Evolutionary conservation across 2,113 vertebrate species (phyloP), one percentile per base, ranked within the genome.

Genomic region (Pelvicachromis taeniatus): DNA sequence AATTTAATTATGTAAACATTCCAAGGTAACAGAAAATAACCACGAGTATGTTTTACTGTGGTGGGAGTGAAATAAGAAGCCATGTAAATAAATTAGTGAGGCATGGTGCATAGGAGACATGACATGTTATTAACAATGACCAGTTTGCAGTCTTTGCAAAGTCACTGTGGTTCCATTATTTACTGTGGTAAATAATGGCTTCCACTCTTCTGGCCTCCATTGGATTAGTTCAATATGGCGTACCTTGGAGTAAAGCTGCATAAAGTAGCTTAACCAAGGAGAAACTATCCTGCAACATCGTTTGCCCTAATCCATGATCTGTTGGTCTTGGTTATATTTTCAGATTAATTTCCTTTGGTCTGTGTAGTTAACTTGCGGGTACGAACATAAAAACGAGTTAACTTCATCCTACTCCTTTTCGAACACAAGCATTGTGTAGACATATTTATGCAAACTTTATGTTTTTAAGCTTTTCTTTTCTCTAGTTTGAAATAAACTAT

Each of bases 241-340:
- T 91, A 82, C 87, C 83, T 86, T 87, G 29, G 82, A 80, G 78
- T 92, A 92, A 95, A 95, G 91, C 94, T 94, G 82, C 73, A 91
- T 92, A 78, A 94, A 94, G 92, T 80, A 86, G 90, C 90, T 95
- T 93, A 91, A 75, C 83, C 10, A 21, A 59, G 86, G 68, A 83
- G 82, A 81, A 77, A 59, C 80, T 68, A 54, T 77, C 59, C 40
- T 23, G 77, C 40, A 78, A 78, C 86, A 75, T 58, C 45, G 63
- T 90, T 65, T 83, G 31, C 73, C 73, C 14, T 54, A 68, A 82
- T 53, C 78, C 52, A 23, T 73, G 19, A 63, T 86, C 63, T 85
- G 55, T 40, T 40, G 35, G 10, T 81, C 21, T 14, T 14, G 35
- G 31, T 85, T 21, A 26, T 29, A 58, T 45, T 79, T 26, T 9